Percentiles rank a stretch among this genome's conserved stretches.
phyloP scores from a whole-genome alignment of 2,113 vertebrate genomes.

The Caranx melampygus region DNA sequence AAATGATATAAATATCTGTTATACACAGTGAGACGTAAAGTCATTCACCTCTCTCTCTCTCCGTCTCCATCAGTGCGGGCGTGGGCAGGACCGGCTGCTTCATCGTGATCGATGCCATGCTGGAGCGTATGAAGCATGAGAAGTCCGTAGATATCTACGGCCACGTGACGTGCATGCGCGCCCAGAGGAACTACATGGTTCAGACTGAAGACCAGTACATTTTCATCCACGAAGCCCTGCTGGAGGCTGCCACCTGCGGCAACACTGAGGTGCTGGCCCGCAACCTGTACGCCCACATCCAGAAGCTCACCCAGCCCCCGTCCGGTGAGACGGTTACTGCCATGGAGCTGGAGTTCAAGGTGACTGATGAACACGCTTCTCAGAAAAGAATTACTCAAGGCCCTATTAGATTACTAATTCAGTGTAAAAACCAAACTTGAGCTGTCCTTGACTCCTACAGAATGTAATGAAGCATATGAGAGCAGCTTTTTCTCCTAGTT shows the following conservation, averaged over 20 bases:
- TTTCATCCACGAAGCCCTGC: conserved; percentile 95
- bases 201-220: conserved; percentile 98
- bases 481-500: conserved; percentile 2
- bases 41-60: background rate
- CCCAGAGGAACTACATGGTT: conserved; percentile 98
- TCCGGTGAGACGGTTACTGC: conserved; percentile 91
- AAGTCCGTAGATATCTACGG: conserved; percentile 97
- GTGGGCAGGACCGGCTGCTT: conserved; percentile 96
- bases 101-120: conserved; percentile 95
- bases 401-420: conserved; percentile 4
- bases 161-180: conserved; percentile 96
- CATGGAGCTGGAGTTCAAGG: conserved; percentile 99
- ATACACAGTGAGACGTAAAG: background rate
- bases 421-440: background rate
- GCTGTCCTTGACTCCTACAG: background rate
- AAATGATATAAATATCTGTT: background rate
- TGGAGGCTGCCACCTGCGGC: conserved; percentile 92
- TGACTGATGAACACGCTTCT: conserved; percentile 60
- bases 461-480: conserved; percentile 3
- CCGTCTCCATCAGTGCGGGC: conserved; percentile 84
- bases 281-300: conserved; percentile 95
- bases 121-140: conserved; percentile 96
- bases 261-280: conserved; percentile 94
- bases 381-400: background rate
- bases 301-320: conserved; percentile 95